These are phyloP conservation scores for Furcifer pardalis DNA, from an alignment of 2,797 vertebrate species.

Conservation along the genomic window DNA sequence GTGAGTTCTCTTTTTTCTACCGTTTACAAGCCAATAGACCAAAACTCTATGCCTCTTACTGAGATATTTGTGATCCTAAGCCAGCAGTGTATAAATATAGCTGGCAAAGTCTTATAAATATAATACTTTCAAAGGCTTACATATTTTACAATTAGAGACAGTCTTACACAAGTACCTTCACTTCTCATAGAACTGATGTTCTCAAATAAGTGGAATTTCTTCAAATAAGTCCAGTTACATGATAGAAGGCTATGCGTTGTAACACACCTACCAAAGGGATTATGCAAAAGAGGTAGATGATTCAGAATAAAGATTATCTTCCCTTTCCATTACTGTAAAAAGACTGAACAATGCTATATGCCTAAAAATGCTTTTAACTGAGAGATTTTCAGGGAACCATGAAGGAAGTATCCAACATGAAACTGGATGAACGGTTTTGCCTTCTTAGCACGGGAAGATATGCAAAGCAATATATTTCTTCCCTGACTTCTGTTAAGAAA, in stretches of 20 bases:
- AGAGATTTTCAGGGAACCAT: neutral
- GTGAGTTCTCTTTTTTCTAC: slow-evolving; percentile 17
- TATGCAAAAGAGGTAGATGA: slow-evolving; percentile 68
- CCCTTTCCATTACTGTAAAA: slow-evolving; percentile 46
- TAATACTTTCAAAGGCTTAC: slow-evolving; percentile 61
- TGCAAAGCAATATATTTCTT: neutral
- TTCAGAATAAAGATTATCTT: slow-evolving; percentile 57
- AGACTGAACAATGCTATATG: slow-evolving; percentile 27
- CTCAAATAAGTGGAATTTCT: slow-evolving; percentile 44
- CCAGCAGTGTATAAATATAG: slow-evolving; percentile 51
- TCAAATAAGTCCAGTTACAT: slow-evolving; percentile 61
- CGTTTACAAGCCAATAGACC: slow-evolving; percentile 52
- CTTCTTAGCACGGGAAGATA: neutral
- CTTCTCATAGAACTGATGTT: slow-evolving; percentile 56
- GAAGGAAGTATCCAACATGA: neutral
- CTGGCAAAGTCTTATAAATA: slow-evolving; percentile 62
- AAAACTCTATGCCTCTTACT: slow-evolving; percentile 49
- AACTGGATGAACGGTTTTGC: neutral
- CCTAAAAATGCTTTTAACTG: slow-evolving; percentile 26
- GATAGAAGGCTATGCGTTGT: slow-evolving; percentile 52
- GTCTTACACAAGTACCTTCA: slow-evolving; percentile 56
- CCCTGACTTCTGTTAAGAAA: neutral
- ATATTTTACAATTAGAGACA: slow-evolving; percentile 63
- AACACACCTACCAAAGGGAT: slow-evolving; percentile 58
- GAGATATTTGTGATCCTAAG: slow-evolving; percentile 41